Base-by-base conservation (phyloP, 2,888 invertebrate genomes). In the Scaptomyza polygonia region DNA sequence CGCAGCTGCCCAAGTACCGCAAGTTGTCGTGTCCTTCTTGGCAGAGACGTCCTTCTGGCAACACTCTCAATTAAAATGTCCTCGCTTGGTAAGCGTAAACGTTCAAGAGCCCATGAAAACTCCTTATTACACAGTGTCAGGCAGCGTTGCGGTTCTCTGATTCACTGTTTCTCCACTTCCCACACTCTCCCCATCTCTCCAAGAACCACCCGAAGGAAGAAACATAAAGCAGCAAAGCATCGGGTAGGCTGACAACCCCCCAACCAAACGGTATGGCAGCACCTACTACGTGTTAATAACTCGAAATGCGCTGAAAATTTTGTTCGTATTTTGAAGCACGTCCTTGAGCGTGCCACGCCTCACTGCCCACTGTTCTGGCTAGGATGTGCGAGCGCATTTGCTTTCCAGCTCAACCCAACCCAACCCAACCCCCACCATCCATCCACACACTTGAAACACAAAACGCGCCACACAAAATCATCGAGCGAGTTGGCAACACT, bases 61-160 rank as follows among this genome's bases (percentile, higher is more conserved):
- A 85, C 82, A 83, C 85, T 86, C 85, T 88, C 85, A 86, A 86
- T 86, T 86, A 86, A 86, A 86, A 86, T 86, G 88, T 86, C 79
- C 88, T 86, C 85, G 85, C 85, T 88, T 81, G 81, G 85, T 88
- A 81, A 86, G 82, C 85, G 82, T 88, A 77, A 86, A 81, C 88
- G 77, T 86, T 86, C 85, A 86, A 86, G 85, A 81, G 85, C 79
- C 85, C 85, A 86, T 86, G 88, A 86, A 86, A 86, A 86, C 85
- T 86, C 85, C 85, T 86, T 86, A 86, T 86, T 86, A 88, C 83
- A 88, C 74, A 70, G 78, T 86, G 85, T 81, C 88, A 80, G 84
- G 84, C 72, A 48, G 79, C 72, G 53, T 16, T 66, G 49, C 21
- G 42, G 47, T 40, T 16, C 48, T 47, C 18, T 32, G 18, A 30